Base-by-base conservation (phyloP, 1,140 invertebrate species). In the Scaptomyza graminum region DNA sequence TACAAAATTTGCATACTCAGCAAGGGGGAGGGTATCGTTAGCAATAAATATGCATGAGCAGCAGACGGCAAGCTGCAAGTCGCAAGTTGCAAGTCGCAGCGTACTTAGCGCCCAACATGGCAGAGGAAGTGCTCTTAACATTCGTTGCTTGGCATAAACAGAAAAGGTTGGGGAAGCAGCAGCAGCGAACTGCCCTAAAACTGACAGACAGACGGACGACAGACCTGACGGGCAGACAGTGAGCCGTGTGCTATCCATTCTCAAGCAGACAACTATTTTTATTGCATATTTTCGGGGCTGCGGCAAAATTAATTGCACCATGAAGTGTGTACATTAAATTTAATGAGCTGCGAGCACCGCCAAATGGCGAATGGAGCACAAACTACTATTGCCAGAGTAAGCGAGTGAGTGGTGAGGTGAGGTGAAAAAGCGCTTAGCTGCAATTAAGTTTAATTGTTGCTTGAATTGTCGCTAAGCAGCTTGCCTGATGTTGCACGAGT, bases 301-400 rank as follows among this genome's bases (percentile, higher is more conserved):
- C 31, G 59, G 67, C 67, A 62, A 73, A 87, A 82, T 82, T 87
- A 87, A 85, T 85, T 88, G 83, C 83, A 75, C 82, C 82, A 87
- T 78, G 70, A 85, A 76, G 82, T 85, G 81, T 85, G 82, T 72
- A 68, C 82, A 82, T 85, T 85, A 79, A 87, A 84, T 76, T 74
- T 85, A 85, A 85, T 87, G 82, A 87, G 82, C 78, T 78, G 52
- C 70, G 59, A 74, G 61, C 34, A 54, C 47, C 37, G 43, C 28
- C 28, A 28, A n/a, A 43, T 25, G 22, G 41, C 41, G 9, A 11
- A 41, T 6, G 41, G 13, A 7, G 11, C 41, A 44, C 11, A 31
- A n/a, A 41, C 41, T 15, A 16, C n/a, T 34, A n/a, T n/a, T 41
- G 37, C 12, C 8, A 41, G 37, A 0, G 31, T 2, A 8, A 34